These are phyloP conservation scores for Mythimna loreyi DNA, from an alignment of 2,888 invertebrate species.

Conservation along the genomic window DNA sequence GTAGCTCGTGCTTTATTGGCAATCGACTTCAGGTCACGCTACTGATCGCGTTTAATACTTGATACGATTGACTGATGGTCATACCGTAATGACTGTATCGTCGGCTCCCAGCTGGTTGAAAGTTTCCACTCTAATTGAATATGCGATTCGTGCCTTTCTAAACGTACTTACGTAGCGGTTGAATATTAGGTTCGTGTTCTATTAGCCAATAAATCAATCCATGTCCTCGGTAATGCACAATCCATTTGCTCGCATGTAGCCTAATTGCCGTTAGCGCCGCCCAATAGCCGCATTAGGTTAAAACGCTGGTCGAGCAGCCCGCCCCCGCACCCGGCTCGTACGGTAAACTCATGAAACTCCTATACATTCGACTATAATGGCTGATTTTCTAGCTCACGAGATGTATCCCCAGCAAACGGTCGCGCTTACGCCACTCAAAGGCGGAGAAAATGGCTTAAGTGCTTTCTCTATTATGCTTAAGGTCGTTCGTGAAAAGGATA, in stretches of 20 bases:
- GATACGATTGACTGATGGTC: slow-evolving; percentile 72
- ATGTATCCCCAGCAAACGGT: slow-evolving; percentile 87
- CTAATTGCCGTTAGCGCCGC: slow-evolving; percentile 90
- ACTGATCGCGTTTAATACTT: slow-evolving; percentile 79
- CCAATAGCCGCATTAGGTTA: slow-evolving; percentile 88
- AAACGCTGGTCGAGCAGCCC: slow-evolving; percentile 76
- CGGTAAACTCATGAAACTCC: slow-evolving; percentile 75
- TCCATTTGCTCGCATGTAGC: slow-evolving; percentile 88
- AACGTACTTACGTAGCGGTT: slow-evolving; percentile 13
- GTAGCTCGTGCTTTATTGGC: slow-evolving; percentile 71
- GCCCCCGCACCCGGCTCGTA: slow-evolving; percentile 63
- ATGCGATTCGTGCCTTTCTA: slow-evolving; percentile 62
- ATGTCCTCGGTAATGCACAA: slow-evolving; percentile 88
- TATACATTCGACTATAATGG: slow-evolving; percentile 85
- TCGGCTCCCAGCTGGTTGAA: slow-evolving; percentile 69
- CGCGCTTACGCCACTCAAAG: slow-evolving; percentile 90
- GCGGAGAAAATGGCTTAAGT: slow-evolving; percentile 91
- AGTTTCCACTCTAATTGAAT: slow-evolving; percentile 65
- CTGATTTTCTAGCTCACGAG: slow-evolving; percentile 90
- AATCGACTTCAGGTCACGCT: slow-evolving; percentile 77
- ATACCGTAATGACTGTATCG: slow-evolving; percentile 84
- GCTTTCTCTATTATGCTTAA: slow-evolving; percentile 91
- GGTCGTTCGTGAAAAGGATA: slow-evolving; percentile 91
- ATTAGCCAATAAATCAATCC: slow-evolving; percentile 87
- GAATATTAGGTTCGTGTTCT: slow-evolving; percentile 67